Percentiles rank a stretch among this genome's conserved stretches.
These are phyloP conservation scores for Uromys caudimaculatus DNA, from an alignment of 2,797 vertebrate species.

Conservation along the genomic window DNA sequence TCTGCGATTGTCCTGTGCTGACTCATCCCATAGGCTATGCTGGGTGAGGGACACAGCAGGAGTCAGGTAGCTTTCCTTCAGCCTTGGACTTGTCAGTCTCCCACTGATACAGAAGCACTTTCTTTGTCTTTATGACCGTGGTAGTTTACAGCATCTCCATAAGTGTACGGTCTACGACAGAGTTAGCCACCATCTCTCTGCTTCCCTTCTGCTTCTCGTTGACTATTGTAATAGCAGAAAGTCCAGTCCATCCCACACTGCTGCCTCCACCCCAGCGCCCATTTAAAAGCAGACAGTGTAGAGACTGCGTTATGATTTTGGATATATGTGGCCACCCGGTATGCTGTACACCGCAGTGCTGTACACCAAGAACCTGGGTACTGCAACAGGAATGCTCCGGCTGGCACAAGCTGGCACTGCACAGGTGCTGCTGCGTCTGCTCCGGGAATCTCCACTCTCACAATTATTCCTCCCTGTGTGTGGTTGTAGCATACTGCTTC, in stretches of 20 bases:
- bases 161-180: not conserved
- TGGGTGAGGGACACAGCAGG: not conserved
- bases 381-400: not conserved
- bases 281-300: not conserved
- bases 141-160: not conserved
- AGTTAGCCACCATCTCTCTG: not conserved
- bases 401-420: not conserved
- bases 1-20: not conserved
- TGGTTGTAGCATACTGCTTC: not conserved
- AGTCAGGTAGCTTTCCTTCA: not conserved
- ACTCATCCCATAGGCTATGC: not conserved
- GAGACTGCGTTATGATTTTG: no score
- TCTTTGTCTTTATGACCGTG: not conserved
- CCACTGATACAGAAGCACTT: not conserved
- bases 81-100: not conserved
- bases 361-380: not conserved
- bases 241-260: not conserved
- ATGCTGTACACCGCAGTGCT: no score
- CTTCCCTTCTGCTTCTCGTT: not conserved
- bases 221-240: not conserved
- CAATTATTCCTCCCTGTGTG: slow-evolving; percentile 5
- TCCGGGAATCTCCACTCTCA: not conserved
- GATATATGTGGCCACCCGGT: no score
- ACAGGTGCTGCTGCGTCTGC: slow-evolving; percentile 26
- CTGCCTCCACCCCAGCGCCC: not conserved